phyloP scores from a whole-genome alignment of 92 coral and sea anemone genomes.

The Pocillopora grandis region DNA sequence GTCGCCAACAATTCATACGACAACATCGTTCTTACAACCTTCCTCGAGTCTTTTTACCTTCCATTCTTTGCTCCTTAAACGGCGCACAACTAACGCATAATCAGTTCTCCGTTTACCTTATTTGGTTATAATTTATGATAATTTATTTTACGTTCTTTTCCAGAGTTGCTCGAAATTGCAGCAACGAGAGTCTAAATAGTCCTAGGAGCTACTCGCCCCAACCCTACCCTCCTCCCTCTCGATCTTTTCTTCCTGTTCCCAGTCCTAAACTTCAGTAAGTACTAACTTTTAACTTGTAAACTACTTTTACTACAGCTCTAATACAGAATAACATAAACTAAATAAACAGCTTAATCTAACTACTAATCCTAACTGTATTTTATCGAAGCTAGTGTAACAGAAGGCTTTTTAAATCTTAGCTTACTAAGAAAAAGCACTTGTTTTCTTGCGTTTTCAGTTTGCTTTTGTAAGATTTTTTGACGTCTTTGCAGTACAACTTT shows the following conservation, averaged over 20 bases:
- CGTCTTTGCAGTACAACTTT: neutral
- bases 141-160: neutral
- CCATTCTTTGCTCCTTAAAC: neutral
- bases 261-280: constrained; percentile 1
- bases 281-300: neutral
- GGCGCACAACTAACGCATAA: neutral
- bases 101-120: neutral
- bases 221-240: constrained; percentile 1
- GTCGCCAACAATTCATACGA: neutral
- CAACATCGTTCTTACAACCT: neutral
- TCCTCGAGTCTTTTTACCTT: neutral
- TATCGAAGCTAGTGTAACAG: too few relatives aligned
- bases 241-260: constrained; percentile 5
- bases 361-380: too few relatives aligned
- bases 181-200: constrained; percentile 9
- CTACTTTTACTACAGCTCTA: neutral
- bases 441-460: too few relatives aligned
- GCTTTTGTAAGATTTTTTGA: too few relatives aligned
- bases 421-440: too few relatives aligned
- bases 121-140: constrained; percentile 1
- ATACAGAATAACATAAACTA: neutral
- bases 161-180: neutral
- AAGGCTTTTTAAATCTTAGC: too few relatives aligned
- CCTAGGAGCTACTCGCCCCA: constrained; percentile 9
- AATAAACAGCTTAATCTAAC: too few relatives aligned